phyloP scores from a whole-genome alignment of 2,888 invertebrate species.

The Rotaria sp. region DNA sequence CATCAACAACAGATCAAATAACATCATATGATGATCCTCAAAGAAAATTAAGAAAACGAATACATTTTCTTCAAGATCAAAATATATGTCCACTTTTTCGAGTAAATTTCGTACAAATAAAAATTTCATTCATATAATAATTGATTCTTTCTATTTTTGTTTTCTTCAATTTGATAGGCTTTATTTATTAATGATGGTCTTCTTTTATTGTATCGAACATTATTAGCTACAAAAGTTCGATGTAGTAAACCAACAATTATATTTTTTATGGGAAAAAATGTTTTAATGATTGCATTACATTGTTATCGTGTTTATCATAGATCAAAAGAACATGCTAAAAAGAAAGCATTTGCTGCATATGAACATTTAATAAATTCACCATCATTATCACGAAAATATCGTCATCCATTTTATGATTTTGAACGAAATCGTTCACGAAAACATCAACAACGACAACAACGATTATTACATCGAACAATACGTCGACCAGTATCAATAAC shows the following conservation, averaged over 20 bases:
- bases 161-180: background rate
- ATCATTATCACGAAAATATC: background rate
- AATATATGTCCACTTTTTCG: background rate
- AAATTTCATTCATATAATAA: background rate
- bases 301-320: background rate
- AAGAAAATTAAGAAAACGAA: background rate
- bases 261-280: background rate
- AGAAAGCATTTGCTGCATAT: background rate
- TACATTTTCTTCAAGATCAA: constrained; percentile 6
- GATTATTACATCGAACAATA: background rate
- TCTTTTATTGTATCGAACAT: background rate
- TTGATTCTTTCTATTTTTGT: background rate
- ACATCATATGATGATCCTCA: background rate
- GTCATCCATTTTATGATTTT: background rate
- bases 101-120: background rate
- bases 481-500: background rate
- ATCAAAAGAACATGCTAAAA: background rate
- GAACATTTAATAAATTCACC: background rate
- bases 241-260: constrained; percentile 6
- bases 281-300: background rate
- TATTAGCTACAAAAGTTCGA: background rate
- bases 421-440: background rate
- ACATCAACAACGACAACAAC: background rate
- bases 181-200: background rate
- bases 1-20: background rate